These are phyloP conservation scores for Pteria penguin DNA, from an alignment of 2,888 invertebrate species.

Conservation along the genomic window DNA sequence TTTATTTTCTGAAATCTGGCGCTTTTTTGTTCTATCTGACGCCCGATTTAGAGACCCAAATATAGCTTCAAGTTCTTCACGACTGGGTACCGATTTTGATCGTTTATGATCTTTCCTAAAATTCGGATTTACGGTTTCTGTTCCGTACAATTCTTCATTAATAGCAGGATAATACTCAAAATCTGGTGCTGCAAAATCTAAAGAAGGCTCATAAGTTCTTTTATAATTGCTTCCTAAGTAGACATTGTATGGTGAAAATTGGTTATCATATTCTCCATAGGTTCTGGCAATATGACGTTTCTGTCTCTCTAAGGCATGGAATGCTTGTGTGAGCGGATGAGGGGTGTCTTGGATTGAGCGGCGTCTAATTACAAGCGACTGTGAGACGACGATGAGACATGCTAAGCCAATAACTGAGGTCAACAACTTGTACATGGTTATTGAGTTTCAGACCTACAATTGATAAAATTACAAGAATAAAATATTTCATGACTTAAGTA, in stretches of 20 bases:
- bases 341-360: neutral
- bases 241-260: neutral
- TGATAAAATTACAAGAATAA: too few species aligned
- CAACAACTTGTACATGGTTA: too few species aligned
- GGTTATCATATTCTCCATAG: neutral
- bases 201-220: neutral
- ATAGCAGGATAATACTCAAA: neutral
- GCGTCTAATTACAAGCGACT: neutral
- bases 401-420: neutral
- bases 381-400: neutral
- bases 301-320: neutral
- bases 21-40: constrained; percentile 12
- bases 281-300: neutral
- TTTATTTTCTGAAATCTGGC: neutral
- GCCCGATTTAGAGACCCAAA: constrained; percentile 37
- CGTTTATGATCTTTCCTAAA: neutral
- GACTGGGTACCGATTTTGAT: constrained; percentile 28
- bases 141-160: neutral
- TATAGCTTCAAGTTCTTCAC: constrained; percentile 45
- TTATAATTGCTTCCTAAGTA: too few species aligned
- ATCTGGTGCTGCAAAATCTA: neutral
- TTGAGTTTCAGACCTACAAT: too few species aligned
- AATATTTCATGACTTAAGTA: too few species aligned
- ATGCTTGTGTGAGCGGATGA: neutral
- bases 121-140: neutral